Base-by-base conservation (phyloP, 2,113 vertebrate species). In the Caranx melampygus region DNA sequence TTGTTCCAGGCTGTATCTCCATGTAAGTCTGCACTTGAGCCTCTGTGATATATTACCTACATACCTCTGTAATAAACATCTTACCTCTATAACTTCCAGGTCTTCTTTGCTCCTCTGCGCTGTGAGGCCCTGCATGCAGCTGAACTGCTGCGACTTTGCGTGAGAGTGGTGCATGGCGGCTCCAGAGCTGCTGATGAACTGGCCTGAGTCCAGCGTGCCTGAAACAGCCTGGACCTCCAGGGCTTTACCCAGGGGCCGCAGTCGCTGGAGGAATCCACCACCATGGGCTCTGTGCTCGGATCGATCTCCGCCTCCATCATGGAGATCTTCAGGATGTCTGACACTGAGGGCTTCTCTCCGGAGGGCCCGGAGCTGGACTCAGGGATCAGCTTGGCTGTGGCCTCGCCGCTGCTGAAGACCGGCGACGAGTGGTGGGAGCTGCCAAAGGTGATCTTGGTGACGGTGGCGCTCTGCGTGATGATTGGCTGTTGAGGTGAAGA, bases 261-360 rank as follows among this genome's bases (percentile, higher is more conserved):
- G 92, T 98, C 95, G 64, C 94, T 94, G 87, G 96, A 97, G 26
- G 97, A 94, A 69, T 98, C 98, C 93, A 95, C 97, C 93, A 96
- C 61, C 88, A 96, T 93, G 74, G 94, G 95, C 89, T 97, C 98
- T 2, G 93, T 83, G 83, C 96, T 95, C 9, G 97, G 93, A 82
- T 97, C 97, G 78, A 97, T 97, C 93, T 98, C 97, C 44, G 98
- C 97, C 95, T 99, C 97, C 96, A 99, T 96, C 97, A 99, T 95
- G 92, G 98, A 99, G 94, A 99, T 99, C 94, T 97, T 98, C 92
- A 98, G 94, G 92, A 97, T 96, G 95, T 99, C 98, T 3, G 96
- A 96, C 89, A 97, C 96, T 0, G 96, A 95, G 64, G 97, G 86
- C 92, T 98, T 97, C 77, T 90, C 93, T 6, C 94, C 88, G 18